phyloP scores from a whole-genome alignment of 2,797 vertebrate species.

The Sitta carolinensis region DNA sequence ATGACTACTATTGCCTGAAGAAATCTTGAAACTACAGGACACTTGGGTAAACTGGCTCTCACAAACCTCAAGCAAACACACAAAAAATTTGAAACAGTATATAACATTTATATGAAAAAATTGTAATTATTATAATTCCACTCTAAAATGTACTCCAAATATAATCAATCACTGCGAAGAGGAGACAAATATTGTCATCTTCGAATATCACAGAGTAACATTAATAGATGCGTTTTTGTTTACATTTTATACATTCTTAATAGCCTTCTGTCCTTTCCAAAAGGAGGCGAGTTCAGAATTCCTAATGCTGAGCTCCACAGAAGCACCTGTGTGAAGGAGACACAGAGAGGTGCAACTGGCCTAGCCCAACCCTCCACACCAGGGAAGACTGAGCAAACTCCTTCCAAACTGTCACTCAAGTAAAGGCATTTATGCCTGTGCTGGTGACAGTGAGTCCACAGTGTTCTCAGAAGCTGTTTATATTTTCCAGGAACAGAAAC shows the following conservation, averaged over 20 bases:
- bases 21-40: neutral
- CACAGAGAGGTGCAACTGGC: neutral
- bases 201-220: neutral
- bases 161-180: conserved; percentile 27
- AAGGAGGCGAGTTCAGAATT: neutral
- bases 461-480: neutral
- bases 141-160: neutral
- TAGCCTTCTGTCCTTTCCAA: neutral
- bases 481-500: neutral
- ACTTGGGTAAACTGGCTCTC: neutral
- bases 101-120: neutral
- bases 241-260: neutral
- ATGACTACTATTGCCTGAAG: neutral
- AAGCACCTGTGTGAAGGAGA: neutral
- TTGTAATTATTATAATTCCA: neutral
- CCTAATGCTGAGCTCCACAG: neutral
- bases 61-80: neutral
- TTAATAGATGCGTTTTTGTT: neutral
- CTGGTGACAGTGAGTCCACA: neutral
- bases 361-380: neutral
- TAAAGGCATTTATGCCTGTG: fast-evolving
- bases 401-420: neutral
- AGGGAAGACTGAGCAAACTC: neutral
- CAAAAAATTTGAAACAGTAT: neutral
- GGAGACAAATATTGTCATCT: neutral